A percentile compares a stretch with the other conserved stretches of the same genome.
These are phyloP conservation scores for Pelecanoides urinatrix DNA, from an alignment of 2,113 vertebrate species.

Conservation along the genomic window DNA sequence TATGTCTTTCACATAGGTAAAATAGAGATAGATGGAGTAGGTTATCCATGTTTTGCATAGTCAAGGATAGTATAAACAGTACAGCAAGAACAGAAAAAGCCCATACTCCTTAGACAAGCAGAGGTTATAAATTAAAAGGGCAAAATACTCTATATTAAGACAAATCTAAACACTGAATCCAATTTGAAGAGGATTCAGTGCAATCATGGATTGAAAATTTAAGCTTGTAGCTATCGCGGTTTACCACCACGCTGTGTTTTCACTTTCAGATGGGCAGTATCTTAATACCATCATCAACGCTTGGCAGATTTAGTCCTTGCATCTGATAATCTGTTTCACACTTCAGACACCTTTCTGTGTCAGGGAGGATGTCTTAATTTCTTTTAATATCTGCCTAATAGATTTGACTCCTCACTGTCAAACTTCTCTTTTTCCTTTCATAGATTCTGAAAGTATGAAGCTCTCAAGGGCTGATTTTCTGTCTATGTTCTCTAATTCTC, in stretches of 20 bases:
- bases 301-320: neutral
- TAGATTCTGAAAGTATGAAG: neutral
- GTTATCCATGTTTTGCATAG: fast-evolving
- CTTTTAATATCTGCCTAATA: neutral
- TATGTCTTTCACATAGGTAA: fast-evolving
- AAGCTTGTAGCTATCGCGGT: neutral
- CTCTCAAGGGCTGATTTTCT: neutral
- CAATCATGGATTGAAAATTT: neutral
- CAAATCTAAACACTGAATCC: neutral
- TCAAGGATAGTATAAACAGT: neutral
- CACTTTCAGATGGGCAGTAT: neutral
- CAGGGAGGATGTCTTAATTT: neutral
- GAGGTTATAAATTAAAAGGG: neutral
- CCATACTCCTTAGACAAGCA: neutral
- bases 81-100: neutral
- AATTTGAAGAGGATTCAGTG: neutral
- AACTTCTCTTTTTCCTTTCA: neutral
- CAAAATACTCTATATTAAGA: neutral
- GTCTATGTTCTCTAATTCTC: neutral
- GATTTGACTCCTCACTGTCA: neutral
- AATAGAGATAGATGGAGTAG: neutral
- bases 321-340: neutral
- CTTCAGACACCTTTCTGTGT: neutral
- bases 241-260: neutral
- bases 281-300: neutral